Percentiles rank a stretch among this genome's conserved stretches.
These are phyloP conservation scores for Cataglyphis rosenhaueri DNA, from an alignment of 2,888 invertebrate species.

Conservation along the genomic window DNA sequence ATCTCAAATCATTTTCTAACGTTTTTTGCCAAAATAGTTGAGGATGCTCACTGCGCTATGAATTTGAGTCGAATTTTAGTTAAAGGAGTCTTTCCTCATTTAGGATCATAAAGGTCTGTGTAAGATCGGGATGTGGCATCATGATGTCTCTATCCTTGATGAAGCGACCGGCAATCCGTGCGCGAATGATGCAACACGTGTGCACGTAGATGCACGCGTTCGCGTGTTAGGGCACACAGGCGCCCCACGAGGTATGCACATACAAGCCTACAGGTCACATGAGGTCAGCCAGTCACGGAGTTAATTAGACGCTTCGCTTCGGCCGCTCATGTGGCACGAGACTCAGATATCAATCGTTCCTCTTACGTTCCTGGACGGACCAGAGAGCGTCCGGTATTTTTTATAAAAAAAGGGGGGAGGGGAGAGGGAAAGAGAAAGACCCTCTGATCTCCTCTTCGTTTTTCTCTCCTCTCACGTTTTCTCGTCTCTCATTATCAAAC, in stretches of 20 bases:
- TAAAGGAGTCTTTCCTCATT: not conserved
- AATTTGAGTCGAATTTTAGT: not conserved
- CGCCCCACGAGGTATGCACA: conserved; percentile 77
- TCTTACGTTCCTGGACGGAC: conserved; percentile 76
- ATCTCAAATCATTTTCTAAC: not conserved
- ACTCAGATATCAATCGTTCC: conserved; percentile 83
- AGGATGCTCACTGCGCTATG: not conserved
- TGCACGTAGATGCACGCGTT: conserved; percentile 64
- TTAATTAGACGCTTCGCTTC: conserved; percentile 84
- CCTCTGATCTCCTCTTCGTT: conserved; percentile 1
- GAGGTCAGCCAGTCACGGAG: conserved; percentile 85
- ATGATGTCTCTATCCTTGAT: conserved; percentile 84
- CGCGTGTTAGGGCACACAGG: conserved; percentile 70
- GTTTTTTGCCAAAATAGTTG: not conserved
- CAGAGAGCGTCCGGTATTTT: conserved; percentile 58
- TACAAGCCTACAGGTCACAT: conserved; percentile 74
- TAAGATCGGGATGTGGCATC: conserved; percentile 76
- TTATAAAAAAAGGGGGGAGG: conserved; percentile 53
- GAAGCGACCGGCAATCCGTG: conserved; percentile 68
- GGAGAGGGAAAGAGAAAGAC: not conserved
- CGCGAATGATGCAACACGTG: conserved; percentile 74
- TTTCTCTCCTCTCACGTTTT: conserved; percentile 1
- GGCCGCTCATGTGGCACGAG: conserved; percentile 81
- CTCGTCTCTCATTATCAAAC: not conserved
- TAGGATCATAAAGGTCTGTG: conserved; percentile 58